Evolutionary conservation across 1,140 invertebrate genomes (phyloP), one percentile per base, ranked within the genome.

Genomic region (Patella vulgata): DNA sequence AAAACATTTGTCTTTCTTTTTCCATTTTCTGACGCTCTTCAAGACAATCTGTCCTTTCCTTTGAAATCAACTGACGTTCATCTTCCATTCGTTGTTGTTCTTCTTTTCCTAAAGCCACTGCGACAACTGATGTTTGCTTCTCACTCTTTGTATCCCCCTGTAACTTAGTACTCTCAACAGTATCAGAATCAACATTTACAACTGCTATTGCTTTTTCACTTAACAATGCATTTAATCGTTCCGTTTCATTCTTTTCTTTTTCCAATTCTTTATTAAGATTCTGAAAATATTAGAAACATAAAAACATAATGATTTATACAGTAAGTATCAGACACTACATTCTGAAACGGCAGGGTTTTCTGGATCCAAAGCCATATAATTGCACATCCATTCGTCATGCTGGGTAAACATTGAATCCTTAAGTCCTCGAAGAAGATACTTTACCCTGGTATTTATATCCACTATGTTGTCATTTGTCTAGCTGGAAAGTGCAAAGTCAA

Each of bases 1-100:
- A 47, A 33, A 69, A 59, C 5, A 56, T 53, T 11, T 28, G 53
- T 40, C 71, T 68, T 59, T 76, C 74, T 27, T 70, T 63, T 25
- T 59, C 62, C 39, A 70, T 60, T 40, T 63, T 66, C 40, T 62
- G 50, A 47, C 68, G 60, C 43, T 75, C 70, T 14, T 36, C 33
- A 5, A 36, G 14, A 36, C 5, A 36, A 5, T 36, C 33, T 8
- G 33, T 8, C 5, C 33, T 5, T 36, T 36, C 60, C 60, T 19
- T 65, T 53, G 33, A 69, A 25, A 39, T 61, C 39, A 68, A 23
- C 12, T 57, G 52, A 3, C 61, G 31, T 33, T 72, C 70, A 30
- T 60, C 46, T 31, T 65, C 62, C 28, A 62, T 66, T 59, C 53
- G 36, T 42, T 63, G 42, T 27, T 66, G 58, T 17, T 71, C 64